A percentile compares a stretch with the other conserved stretches of the same genome.
Conservation (phyloP, 1,140 invertebrate species). For the Papilio polytes region DNA sequence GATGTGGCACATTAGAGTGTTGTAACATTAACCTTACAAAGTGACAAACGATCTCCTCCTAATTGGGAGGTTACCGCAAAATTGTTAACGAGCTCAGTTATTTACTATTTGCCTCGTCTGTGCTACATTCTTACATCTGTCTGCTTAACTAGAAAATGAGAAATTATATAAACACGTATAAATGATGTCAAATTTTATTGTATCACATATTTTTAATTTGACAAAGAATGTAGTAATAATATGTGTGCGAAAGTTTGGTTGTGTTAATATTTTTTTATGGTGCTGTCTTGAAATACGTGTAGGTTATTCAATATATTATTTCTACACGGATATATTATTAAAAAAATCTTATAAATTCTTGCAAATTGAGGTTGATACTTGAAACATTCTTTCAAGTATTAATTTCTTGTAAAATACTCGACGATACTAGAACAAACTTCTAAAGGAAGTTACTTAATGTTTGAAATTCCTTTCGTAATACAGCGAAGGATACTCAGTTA, state of each 20-base stretch:
- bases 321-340: too few relatives aligned
- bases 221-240: too few relatives aligned
- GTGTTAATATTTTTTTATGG: too few relatives aligned
- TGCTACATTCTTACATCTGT: not conserved
- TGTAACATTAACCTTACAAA: too few relatives aligned
- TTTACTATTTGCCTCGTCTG: not conserved
- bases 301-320: too few relatives aligned
- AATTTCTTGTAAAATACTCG: slow-evolving; percentile 11
- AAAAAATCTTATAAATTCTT: not conserved
- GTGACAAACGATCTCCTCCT: too few relatives aligned
- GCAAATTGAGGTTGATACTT: not conserved
- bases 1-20: not conserved
- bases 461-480: slow-evolving; percentile 12
- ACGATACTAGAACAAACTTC: slow-evolving; percentile 3
- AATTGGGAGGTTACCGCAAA: not conserved
- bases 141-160: not conserved
- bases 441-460: not conserved
- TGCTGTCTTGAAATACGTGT: too few relatives aligned
- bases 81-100: slow-evolving; percentile 17
- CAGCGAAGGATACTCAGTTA: not conserved
- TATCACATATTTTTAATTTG: too few relatives aligned
- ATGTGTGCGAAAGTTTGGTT: too few relatives aligned
- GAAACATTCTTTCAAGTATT: slow-evolving; percentile 7
- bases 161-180: too few relatives aligned
- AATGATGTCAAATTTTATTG: too few relatives aligned